These are phyloP conservation scores for Camelus dromedarius DNA, from an alignment of 2,113 vertebrate genomes.

Conservation along the genomic window DNA sequence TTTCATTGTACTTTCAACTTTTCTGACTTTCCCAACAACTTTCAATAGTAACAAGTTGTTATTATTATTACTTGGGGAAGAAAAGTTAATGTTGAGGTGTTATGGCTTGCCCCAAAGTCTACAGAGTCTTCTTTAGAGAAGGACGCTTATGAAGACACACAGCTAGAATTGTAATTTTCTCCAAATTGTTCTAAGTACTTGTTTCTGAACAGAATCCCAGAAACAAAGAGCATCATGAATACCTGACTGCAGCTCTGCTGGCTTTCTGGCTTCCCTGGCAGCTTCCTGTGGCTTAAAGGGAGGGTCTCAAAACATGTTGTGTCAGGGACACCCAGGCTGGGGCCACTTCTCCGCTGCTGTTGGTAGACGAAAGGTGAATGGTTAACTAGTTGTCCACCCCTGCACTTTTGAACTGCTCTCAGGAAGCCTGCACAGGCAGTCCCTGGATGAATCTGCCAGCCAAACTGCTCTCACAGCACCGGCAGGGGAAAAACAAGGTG, in stretches of 20 bases:
- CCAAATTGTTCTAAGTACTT: not conserved
- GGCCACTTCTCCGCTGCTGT: not conserved
- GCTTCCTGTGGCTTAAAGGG: not conserved
- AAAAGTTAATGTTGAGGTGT: not conserved
- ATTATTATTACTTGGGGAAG: not conserved
- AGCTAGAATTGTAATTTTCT: not conserved
- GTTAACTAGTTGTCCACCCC: not conserved
- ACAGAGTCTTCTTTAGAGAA: not conserved
- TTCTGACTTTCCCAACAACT: not conserved
- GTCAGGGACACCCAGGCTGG: not conserved
- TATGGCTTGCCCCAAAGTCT: not conserved
- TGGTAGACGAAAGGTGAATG: not conserved
- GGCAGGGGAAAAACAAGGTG: not conserved
- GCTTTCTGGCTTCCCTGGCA: not conserved
- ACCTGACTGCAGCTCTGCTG: not conserved
- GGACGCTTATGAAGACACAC: not conserved
- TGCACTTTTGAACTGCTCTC: not conserved
- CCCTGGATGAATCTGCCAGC: not conserved
- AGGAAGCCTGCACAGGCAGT: not conserved
- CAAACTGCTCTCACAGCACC: not conserved
- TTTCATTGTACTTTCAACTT: slow-evolving; percentile 4
- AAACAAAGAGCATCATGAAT: not conserved
- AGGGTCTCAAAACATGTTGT: not conserved
- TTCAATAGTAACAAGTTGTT: not conserved
- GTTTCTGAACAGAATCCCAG: not conserved